Evolutionary conservation across 2,888 invertebrate species (phyloP).

Genomic region (Ecdyonurus torrentis): DNA sequence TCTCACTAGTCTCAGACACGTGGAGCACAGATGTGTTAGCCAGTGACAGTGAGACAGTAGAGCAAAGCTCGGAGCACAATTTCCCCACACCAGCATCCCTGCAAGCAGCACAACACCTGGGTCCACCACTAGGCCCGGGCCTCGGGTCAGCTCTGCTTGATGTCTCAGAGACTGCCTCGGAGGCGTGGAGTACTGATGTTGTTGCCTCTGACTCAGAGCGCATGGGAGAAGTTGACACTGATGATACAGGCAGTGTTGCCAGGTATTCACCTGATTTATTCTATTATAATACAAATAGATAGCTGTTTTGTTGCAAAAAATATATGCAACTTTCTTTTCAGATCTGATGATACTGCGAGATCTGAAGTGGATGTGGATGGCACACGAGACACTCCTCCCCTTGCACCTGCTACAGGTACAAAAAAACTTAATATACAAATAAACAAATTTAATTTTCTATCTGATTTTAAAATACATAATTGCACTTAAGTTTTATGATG

Average conservation of each 20-base stretch:
- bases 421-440: too few relatives aligned
- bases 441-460: too few relatives aligned
- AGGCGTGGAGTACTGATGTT: conserved; percentile 97
- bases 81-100: background rate
- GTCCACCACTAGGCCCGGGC: background rate
- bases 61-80: conserved; percentile 33
- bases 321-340: conserved; percentile 20
- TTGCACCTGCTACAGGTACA: background rate
- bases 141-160: conserved; percentile 34
- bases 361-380: conserved; percentile 30
- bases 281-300: background rate
- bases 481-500: too few relatives aligned
- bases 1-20: conserved; percentile 93
- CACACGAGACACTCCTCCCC: conserved; percentile 27
- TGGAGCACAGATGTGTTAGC: conserved; percentile 98
- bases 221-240: conserved; percentile 67
- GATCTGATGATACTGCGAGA: conserved; percentile 59
- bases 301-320: conserved; percentile 23
- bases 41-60: conserved; percentile 88
- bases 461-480: too few relatives aligned
- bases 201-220: conserved; percentile 83
- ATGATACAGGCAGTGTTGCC: conserved; percentile 45
- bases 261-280: conserved; percentile 26
- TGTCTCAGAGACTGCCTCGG: conserved; percentile 82
- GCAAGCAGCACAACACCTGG: background rate